Base-by-base conservation (phyloP, 92 coral and sea anemone genomes). In the Meandrina meandrites region DNA sequence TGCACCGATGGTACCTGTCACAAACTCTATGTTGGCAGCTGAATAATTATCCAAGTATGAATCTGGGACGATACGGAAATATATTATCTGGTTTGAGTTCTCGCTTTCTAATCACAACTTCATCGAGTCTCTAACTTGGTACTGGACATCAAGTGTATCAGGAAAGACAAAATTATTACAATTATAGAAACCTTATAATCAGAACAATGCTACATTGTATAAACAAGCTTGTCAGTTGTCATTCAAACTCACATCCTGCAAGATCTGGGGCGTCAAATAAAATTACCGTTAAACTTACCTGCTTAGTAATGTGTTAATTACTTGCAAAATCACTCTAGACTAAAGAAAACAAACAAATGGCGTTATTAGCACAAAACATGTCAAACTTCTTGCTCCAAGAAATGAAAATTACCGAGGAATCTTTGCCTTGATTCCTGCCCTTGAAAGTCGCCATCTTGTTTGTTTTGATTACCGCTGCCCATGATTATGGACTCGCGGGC, bases 311-410 rank as follows among this genome's bases (percentile, higher is more conserved):
- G 98, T 94, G 87, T 91, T 92, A 73, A 94, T 94, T 73, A 94
- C 96, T 11, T 92, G 84, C 71, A 94, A 91, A 56, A 94, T 94
- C 37, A 90, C 93, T 73, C 88, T 90, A 30, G 98, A 91, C 98
- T 94, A 81, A 40, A 73, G 71, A 54, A 67, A 36, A 91, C 75
- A 37, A 12, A 48, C 45, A 80, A 82, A 45, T 4, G 27, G 53
- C 28, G 71, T 67, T 36, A 79, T 32, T 67, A 79, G 24, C 45
- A 56, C 22, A n/a, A 32, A 48, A 66, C 22, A 12, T 9, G 8
- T 15, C 5, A 86, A 68, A 86, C 37, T 40, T 14, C 58, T 30
- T 0, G 27, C 31, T 7, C 0, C 58, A 3, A 22, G 15, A 60
- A 51, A 19, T 19, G 32, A 70, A 78, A 80, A 83, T 78, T 70